Base-by-base conservation (phyloP, 1,140 invertebrate species). In the Subanguina moxae region DNA sequence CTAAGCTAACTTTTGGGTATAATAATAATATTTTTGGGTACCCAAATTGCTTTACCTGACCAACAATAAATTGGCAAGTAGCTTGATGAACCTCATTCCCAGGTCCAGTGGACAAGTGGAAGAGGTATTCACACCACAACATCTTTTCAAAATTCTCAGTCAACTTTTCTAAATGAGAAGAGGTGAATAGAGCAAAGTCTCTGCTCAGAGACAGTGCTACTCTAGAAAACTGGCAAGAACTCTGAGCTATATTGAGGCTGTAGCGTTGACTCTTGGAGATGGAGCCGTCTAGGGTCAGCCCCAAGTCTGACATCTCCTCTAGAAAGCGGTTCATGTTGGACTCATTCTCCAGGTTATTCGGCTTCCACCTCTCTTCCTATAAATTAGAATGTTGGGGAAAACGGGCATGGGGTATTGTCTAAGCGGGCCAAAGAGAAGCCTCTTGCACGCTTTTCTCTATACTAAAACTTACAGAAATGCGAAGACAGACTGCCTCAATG, bases 401-500 rank as follows among this genome's bases (percentile, higher is more conserved):
- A 15, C 45, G 45, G 21, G 15, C 21, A 46, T n/a, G n/a, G n/a
- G 45, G 21, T 15, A 46, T 15, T 15, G 45, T 32, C 30, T 19
- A 13, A 77, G 23, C 19, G 74, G n/a, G 17, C 27, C 58, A n/a
- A 59, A 21, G 17, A 59, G 27, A n/a, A 59, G 1, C 28, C 58
- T 30, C 21, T 1, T 21, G n/a, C 58, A n/a, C 15, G 13, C 17
- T 71, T 25, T 56, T 1, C 13, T 1, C 32, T 1, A 17, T 57
- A 42, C 32, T n/a, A n/a, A 11, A 32, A 57, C 19, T 84, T 82
- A 71, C 85, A 62, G 74, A 70, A 45, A 87, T 86, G 57, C 89
- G 84, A 46, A 89, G 82, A 77, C 89, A 89, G 11, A 90, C 86
- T 0, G 88, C 88, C 73, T 91, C 90, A 8, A 90, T 83, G 57